These are phyloP conservation scores for Sarotherodon lohbergeri DNA, from an alignment of 2,113 vertebrate species.

Conservation along the genomic window DNA sequence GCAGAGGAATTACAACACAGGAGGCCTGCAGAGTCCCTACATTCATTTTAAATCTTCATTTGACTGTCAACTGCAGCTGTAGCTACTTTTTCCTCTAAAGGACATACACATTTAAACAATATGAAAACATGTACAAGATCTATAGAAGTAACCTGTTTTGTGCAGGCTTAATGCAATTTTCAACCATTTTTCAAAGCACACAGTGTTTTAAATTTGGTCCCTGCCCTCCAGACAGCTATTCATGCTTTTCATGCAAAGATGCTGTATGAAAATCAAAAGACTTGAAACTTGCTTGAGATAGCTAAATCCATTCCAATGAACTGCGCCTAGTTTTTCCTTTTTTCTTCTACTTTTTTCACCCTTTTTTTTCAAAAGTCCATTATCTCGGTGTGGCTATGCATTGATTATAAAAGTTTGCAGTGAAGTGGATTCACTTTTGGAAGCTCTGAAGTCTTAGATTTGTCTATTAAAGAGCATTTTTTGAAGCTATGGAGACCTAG, in stretches of 20 bases:
- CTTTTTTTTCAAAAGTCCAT: neutral
- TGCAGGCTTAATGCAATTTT: neutral
- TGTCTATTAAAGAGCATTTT: neutral
- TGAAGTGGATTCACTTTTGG: neutral
- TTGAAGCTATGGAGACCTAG: neutral
- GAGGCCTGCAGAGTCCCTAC: constrained; percentile 9
- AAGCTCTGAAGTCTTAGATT: neutral
- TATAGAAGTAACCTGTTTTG: neutral
- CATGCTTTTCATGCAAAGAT: neutral
- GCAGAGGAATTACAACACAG: constrained; percentile 52
- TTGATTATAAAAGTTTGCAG: neutral
- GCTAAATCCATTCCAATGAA: neutral
- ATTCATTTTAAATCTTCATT: constrained; percentile 46
- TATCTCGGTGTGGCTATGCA: neutral
- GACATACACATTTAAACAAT: neutral
- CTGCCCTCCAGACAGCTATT: neutral
- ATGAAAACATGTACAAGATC: neutral
- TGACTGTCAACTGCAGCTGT: constrained; percentile 18
- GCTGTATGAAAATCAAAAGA: neutral
- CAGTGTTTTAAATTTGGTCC: neutral
- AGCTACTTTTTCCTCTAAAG: neutral
- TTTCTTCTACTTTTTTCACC: neutral
- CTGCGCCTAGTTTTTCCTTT: neutral
- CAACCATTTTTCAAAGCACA: neutral
- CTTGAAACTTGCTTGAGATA: neutral